A percentile compares a stretch with the other conserved stretches of the same genome.
phyloP scores from a whole-genome alignment of 64 coral and sea anemone genomes.

The Stylophora pistillata region DNA sequence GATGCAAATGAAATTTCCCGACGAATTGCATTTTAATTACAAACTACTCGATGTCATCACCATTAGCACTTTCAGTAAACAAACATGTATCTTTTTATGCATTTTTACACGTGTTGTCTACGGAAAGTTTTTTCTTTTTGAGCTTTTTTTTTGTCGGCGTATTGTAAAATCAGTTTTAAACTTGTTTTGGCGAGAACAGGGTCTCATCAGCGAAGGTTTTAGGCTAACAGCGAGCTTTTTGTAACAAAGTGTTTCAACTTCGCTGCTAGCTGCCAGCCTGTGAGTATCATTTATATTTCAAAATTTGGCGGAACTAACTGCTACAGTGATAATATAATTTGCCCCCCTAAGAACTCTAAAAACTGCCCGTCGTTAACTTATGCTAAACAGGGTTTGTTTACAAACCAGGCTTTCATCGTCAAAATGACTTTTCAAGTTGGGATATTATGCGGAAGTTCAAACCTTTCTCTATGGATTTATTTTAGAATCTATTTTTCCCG shows the following conservation, averaged over 20 bases:
- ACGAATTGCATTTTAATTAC: not conserved
- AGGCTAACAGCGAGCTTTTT: not conserved
- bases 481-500: too few relatives aligned
- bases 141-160: not conserved
- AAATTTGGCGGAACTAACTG: too few relatives aligned
- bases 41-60: not conserved
- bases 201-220: not conserved
- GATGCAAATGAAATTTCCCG: not conserved
- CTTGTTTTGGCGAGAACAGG: not conserved
- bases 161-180: not conserved
- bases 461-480: too few relatives aligned
- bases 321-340: too few relatives aligned
- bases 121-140: not conserved
- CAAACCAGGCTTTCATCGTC: not conserved
- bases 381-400: not conserved
- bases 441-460: too few relatives aligned
- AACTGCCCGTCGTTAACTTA: not conserved
- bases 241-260: not conserved
- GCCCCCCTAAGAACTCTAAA: not conserved
- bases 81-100: not conserved
- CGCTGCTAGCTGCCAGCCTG: not conserved
- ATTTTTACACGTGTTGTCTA: not conserved
- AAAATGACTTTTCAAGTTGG: not conserved
- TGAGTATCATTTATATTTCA: not conserved
- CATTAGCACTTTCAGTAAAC: constrained; percentile 3